Base-by-base conservation (phyloP, 30 jellyfish, hydroid and myxozoan genomes). In the Cassiopea andromeda region DNA sequence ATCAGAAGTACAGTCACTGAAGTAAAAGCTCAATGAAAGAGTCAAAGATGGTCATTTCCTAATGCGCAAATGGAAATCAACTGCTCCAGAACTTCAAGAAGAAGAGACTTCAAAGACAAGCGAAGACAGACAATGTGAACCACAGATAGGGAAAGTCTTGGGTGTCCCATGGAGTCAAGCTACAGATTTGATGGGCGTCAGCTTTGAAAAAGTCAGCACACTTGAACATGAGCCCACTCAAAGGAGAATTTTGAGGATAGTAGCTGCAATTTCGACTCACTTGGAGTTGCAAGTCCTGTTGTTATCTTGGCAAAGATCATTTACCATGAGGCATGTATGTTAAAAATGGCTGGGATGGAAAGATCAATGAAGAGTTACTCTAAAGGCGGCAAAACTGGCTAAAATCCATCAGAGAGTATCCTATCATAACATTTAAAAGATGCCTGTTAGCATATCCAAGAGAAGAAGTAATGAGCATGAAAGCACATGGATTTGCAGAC, bases 401-500 rank as follows among this genome's bases (percentile, higher is more conserved):
- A 60, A 77, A 74, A 58, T 67, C 76, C 66, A 44, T 85, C 76
- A 77, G 46, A 46, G 82, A 76, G 44, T 61, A 60, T 54, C 74
- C 92, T 43, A 48, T 44, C 18, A 82, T 88, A 48, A 49, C 85
- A 60, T 72, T 89, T 15, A 69, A 75, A 15, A 19, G 77, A 84
- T 73, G 87, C 57, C n/a, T 83, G 50, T 12, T 83, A 72, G 75
- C 87, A 69, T 71, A 83, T 71, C 89, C 70, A 67, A 7, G 48
- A 60, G 90, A 69, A 43, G 94, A 68, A 60, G 59, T 57, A 60
- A 47, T 38, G 16, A 48, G 69, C 45, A 81, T 71, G 45, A 77
- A 89, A 59, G 16, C 81, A 68, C 89, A 71, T 70, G 92, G 92
- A 69, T 83, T 67, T 61, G 92, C 92, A 84, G 92, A 84, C 49